Evolutionary conservation across 23 tunicate genomes (phyloP).

Genomic region (Ascidia mentula): DNA sequence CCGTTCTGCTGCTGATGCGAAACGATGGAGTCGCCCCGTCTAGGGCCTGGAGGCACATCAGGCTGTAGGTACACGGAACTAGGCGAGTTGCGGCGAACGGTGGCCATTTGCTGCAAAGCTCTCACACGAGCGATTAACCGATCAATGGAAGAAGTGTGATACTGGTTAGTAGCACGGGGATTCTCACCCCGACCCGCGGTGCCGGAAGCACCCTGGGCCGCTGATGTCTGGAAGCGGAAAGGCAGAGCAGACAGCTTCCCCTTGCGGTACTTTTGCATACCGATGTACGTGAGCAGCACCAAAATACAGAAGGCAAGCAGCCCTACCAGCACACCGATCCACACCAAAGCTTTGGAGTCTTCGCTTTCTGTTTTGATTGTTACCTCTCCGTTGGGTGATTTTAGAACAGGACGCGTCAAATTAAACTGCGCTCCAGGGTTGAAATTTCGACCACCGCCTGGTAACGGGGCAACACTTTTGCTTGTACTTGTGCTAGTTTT

Average conservation of each 20-base stretch:
- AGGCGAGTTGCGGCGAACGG: not conserved
- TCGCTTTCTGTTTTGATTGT: not conserved
- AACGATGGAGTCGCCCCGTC: too few species aligned
- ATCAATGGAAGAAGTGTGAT: not conserved
- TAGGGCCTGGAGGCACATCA: not conserved
- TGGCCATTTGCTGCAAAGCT: not conserved
- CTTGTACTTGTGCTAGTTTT: too few species aligned
- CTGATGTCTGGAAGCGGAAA: not conserved
- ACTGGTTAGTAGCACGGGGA: not conserved
- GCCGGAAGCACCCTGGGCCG: not conserved
- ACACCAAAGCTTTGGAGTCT: not conserved
- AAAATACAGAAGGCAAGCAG: not conserved
- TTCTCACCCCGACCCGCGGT: not conserved
- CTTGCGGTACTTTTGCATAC: not conserved
- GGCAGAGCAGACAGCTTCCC: slow-evolving; percentile 4
- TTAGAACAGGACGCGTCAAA: not conserved
- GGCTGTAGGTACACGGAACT: not conserved
- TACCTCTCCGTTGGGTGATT: not conserved
- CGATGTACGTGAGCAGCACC: not conserved
- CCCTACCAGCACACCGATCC: not conserved
- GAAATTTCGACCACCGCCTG: not conserved
- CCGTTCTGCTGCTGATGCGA: not conserved
- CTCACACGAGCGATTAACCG: not conserved
- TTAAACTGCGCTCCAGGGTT: not conserved
- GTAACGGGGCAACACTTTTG: too few species aligned